phyloP scores from a whole-genome alignment of 2,113 vertebrate genomes.

The Orientallactaga bullata region DNA sequence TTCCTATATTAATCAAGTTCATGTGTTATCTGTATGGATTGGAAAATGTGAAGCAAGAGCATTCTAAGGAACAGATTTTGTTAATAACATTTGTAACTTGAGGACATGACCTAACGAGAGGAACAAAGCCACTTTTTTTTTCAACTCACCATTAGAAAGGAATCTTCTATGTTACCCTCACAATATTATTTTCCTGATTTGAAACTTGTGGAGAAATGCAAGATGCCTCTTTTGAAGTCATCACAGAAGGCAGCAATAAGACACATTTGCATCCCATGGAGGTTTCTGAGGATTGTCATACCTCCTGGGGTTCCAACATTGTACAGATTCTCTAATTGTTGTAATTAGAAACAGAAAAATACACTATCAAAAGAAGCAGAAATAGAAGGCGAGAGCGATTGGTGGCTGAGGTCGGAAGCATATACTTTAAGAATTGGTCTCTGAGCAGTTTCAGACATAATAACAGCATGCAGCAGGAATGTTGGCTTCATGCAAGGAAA shows the following conservation, averaged over 20 bases:
- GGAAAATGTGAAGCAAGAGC: not conserved
- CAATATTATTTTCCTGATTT: not conserved
- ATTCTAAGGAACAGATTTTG: not conserved
- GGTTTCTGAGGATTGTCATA: not conserved
- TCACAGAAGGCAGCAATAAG: not conserved
- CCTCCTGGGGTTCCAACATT: not conserved
- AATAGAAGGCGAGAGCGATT: constrained; percentile 45
- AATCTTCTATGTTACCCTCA: not conserved
- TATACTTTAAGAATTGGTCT: constrained; percentile 27
- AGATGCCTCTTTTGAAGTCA: not conserved
- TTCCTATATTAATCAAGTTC: constrained; percentile 22
- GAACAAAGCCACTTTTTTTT: not conserved
- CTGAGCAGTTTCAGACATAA: constrained; percentile 27
- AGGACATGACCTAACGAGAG: not conserved
- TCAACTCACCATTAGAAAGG: not conserved
- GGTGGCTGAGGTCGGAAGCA: not conserved
- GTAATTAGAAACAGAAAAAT: constrained; percentile 60
- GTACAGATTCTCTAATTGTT: constrained; percentile 25
- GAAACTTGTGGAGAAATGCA: not conserved
- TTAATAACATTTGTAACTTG: not conserved
- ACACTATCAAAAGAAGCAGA: not conserved
- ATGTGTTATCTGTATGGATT: not conserved
- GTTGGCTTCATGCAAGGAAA: constrained; percentile 11
- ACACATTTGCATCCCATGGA: not conserved
- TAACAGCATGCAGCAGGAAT: not conserved